phyloP scores from a whole-genome alignment of 35 echinoderm and acorn worm genomes.

The Patiria miniata region DNA sequence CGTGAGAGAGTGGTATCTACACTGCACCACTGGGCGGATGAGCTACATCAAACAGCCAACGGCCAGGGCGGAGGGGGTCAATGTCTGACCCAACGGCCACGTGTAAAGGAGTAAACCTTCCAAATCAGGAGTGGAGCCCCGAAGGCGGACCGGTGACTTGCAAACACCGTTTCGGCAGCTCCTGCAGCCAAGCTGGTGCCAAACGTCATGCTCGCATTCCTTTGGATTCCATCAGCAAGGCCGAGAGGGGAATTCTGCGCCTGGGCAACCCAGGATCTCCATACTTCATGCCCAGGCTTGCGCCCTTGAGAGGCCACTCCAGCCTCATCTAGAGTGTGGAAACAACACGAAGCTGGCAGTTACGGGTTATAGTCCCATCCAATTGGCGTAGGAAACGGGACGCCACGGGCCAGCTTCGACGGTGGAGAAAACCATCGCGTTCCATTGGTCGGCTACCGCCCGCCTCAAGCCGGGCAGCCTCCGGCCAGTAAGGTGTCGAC shows the following conservation, averaged over 20 bases:
- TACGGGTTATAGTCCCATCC: background rate
- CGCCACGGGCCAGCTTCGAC: slow-evolving; percentile 20
- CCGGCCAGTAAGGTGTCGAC: slow-evolving; percentile 66
- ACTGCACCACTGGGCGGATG: too few relatives aligned
- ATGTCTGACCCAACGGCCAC: background rate
- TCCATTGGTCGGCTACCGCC: slow-evolving; percentile 31
- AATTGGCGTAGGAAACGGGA: background rate
- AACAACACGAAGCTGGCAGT: background rate
- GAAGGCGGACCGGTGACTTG: too few relatives aligned
- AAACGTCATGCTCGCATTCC: slow-evolving; percentile 36
- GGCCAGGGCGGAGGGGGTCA: background rate
- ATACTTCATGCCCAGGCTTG: too few relatives aligned
- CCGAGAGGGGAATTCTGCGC: background rate
- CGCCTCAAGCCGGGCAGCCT: slow-evolving; percentile 59
- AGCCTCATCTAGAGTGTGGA: too few relatives aligned
- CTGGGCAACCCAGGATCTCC: too few relatives aligned
- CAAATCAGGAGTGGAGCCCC: slow-evolving; percentile 2
- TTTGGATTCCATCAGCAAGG: background rate
- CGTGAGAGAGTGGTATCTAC: too few relatives aligned
- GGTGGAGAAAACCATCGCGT: slow-evolving; percentile 29
- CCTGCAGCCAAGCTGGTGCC: slow-evolving; percentile 69
- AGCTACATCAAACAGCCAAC: too few relatives aligned
- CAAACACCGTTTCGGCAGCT: background rate
- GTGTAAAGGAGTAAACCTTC: too few relatives aligned
- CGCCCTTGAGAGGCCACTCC: too few relatives aligned